phyloP scores from a whole-genome alignment of 2,113 vertebrate species.

The Bufo gargarizans region DNA sequence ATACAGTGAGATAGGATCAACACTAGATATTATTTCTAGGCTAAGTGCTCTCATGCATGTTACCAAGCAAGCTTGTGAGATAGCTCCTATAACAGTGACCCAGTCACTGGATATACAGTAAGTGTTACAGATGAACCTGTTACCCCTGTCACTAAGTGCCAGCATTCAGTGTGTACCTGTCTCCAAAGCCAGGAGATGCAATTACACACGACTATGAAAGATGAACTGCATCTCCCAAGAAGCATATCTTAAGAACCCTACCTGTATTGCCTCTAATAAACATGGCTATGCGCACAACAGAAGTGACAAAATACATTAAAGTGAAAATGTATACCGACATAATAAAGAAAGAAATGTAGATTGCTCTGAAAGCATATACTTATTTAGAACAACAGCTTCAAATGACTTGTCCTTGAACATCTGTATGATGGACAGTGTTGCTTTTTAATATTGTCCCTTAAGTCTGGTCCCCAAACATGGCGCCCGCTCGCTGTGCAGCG shows the following conservation, averaged over 20 bases:
- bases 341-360: background rate
- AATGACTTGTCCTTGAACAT: background rate
- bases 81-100: conserved; percentile 57
- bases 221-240: conserved; percentile 44
- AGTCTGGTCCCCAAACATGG: no score
- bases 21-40: conserved; percentile 55
- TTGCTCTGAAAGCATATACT: background rate
- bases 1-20: conserved; percentile 50
- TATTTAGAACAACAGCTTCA: background rate
- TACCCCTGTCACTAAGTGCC: conserved; percentile 56
- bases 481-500: no score
- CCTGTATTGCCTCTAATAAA: background rate
- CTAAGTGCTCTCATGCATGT: conserved; percentile 40
- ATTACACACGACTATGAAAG: conserved; percentile 58
- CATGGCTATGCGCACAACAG: background rate
- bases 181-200: conserved; percentile 51
- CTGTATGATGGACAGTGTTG: background rate
- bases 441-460: background rate
- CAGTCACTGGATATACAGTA: conserved; percentile 56
- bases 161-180: conserved; percentile 47
- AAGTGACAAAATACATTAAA: conserved; percentile 10
- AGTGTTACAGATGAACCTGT: conserved; percentile 53
- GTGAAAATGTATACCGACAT: background rate
- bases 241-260: conserved; percentile 28
- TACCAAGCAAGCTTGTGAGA: conserved; percentile 23